Evolutionary conservation across 2,113 vertebrate genomes (phyloP).

Genomic region (Calidris pygmaea): DNA sequence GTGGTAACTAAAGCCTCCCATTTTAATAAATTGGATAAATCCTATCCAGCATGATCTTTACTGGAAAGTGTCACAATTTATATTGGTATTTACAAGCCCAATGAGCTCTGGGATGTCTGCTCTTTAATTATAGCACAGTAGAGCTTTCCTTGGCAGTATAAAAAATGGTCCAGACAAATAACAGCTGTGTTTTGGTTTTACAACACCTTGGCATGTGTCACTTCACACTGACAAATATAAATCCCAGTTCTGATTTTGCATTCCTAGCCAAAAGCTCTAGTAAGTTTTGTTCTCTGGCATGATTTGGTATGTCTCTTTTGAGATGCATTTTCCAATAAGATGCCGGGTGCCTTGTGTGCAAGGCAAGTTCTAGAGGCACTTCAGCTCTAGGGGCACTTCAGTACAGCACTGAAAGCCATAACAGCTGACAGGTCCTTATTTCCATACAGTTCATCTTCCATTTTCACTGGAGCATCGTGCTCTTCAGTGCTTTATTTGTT

Average conservation of each 20-base stretch:
- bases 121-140: not conserved
- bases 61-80: not conserved
- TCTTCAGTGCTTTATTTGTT: not conserved
- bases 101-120: not conserved
- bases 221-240: not conserved
- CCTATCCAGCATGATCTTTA: not conserved
- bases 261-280: not conserved
- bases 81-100: not conserved
- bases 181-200: not conserved
- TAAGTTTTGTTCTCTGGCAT: not conserved
- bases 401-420: not conserved
- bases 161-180: not conserved
- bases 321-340: not conserved
- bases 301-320: not conserved
- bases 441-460: not conserved
- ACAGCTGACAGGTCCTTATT: not conserved
- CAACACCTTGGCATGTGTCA: not conserved
- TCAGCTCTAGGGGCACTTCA: not conserved
- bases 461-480: not conserved
- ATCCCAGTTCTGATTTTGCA: not conserved
- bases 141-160: not conserved
- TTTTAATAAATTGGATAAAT: not conserved
- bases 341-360: not conserved
- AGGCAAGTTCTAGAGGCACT: not conserved
- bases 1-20: not conserved